These are phyloP conservation scores for Pseudopodoces humilis DNA, from an alignment of 2,113 vertebrate genomes.

Conservation along the genomic window DNA sequence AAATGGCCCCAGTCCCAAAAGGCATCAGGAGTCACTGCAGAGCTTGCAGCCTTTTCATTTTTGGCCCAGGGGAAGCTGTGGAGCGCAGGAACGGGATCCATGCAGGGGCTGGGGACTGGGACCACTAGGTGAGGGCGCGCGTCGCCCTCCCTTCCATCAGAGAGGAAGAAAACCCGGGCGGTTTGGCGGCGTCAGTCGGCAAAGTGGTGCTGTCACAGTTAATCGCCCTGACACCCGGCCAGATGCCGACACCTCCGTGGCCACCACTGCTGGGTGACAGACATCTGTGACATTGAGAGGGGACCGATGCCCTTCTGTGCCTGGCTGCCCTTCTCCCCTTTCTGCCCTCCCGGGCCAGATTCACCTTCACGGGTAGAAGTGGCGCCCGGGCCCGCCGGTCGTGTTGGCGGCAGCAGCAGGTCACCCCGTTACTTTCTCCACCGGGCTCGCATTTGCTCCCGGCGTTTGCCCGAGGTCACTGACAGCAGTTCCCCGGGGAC, in stretches of 20 bases:
- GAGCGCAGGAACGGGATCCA: fast-evolving
- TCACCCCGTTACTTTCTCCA: constrained; percentile 40
- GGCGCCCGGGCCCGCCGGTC: background rate
- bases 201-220: background rate
- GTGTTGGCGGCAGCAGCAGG: constrained; percentile 53
- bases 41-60: background rate
- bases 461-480: background rate
- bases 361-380: background rate
- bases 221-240: background rate
- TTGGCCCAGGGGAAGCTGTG: background rate
- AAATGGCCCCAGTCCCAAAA: background rate
- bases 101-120: fast-evolving
- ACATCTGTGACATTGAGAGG: constrained; percentile 1
- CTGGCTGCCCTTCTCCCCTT: background rate
- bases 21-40: background rate
- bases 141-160: background rate
- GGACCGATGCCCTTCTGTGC: background rate
- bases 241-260: background rate
- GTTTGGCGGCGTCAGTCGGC: background rate
- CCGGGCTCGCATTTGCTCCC: background rate
- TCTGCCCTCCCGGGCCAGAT: background rate
- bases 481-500: background rate
- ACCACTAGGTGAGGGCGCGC: fast-evolving
- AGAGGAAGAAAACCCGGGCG: background rate
- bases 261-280: background rate